Evolutionary conservation across 2,113 vertebrate species (phyloP).

Genomic region (Coptodon bakossiorum): DNA sequence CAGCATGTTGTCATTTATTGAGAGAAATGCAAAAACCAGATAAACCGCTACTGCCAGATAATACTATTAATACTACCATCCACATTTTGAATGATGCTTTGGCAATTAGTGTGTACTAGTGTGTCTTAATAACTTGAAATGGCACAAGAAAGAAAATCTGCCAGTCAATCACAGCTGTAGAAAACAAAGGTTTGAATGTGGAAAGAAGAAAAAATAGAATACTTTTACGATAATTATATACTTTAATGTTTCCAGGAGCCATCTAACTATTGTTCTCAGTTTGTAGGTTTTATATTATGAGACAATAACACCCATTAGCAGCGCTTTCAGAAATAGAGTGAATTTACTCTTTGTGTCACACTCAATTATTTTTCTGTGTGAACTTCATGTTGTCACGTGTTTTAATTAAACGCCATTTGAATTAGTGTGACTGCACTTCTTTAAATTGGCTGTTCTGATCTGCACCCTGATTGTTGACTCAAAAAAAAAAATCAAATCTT

Average conservation of each 20-base stretch:
- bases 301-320: not conserved
- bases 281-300: not conserved
- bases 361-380: not conserved
- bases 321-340: not conserved
- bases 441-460: not conserved
- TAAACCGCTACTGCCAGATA: not conserved
- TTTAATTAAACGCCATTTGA: not conserved
- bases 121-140: not conserved
- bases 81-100: not conserved
- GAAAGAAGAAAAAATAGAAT: not conserved
- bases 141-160: not conserved
- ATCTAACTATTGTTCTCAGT: not conserved
- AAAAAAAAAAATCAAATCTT: fast-evolving
- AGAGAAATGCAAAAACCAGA: not conserved
- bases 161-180: not conserved
- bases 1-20: not conserved
- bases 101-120: not conserved
- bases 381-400: not conserved
- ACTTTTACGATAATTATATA: not conserved
- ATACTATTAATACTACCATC: not conserved
- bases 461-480: not conserved
- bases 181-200: not conserved
- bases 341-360: not conserved
- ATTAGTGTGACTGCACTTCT: not conserved
- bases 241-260: not conserved